Evolutionary conservation across 2,888 invertebrate species (phyloP).

Genomic region (Luffia ferchaultella): DNA sequence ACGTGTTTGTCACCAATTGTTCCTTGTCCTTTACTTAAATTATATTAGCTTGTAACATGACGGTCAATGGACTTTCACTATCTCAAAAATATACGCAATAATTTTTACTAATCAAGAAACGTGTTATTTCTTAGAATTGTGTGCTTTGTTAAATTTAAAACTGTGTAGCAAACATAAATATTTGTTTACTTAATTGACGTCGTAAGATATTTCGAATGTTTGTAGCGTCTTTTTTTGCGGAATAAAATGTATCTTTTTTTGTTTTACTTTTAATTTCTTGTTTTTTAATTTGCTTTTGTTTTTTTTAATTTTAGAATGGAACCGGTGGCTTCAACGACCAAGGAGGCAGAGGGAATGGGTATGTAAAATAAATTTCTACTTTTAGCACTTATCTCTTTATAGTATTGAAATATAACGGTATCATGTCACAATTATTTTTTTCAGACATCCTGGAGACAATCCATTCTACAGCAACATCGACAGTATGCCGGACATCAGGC

Average conservation of each 20-base stretch:
- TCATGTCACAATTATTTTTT: too few relatives aligned
- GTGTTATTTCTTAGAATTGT: neutral
- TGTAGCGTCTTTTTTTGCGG: conserved; percentile 20
- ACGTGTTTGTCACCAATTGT: too few relatives aligned
- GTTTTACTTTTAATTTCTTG: conserved; percentile 30
- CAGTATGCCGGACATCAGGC: conserved; percentile 99
- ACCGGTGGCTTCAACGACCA: conserved; percentile 81
- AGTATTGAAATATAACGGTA: too few relatives aligned
- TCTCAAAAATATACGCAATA: too few relatives aligned
- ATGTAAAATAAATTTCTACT: conserved; percentile 58
- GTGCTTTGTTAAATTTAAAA: conserved; percentile 1
- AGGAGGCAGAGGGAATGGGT: conserved; percentile 84
- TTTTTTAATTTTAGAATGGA: conserved; percentile 85
- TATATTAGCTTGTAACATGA: too few relatives aligned
- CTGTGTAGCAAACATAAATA: neutral
- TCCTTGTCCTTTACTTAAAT: too few relatives aligned
- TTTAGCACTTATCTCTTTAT: too few relatives aligned
- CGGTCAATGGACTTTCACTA: too few relatives aligned
- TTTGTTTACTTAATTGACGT: neutral
- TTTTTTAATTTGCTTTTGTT: conserved; percentile 51
- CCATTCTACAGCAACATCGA: conserved; percentile 99
- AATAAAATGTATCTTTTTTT: conserved; percentile 40
- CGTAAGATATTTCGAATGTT: neutral
- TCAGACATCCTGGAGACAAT: conserved; percentile 91
- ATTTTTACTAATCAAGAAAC: too few relatives aligned